Evolutionary conservation across 2,113 vertebrate species (phyloP), one percentile per base, ranked within the genome.

Genomic region (Hepsetus odoe): DNA sequence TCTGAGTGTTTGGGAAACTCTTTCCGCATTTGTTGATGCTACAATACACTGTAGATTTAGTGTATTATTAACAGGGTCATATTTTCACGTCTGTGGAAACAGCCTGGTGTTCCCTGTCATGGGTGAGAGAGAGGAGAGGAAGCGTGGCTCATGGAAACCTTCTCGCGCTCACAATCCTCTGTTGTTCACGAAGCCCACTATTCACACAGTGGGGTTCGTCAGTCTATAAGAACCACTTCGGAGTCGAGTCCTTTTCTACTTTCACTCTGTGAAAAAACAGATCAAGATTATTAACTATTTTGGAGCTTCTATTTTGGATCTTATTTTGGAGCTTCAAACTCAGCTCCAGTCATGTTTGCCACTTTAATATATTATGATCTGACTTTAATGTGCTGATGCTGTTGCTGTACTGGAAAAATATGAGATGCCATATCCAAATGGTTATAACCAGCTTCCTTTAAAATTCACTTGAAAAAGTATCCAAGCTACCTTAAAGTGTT

Each of bases 1-100:
- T 69, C 71, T 38, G 59, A 74, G 74, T 81, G 79, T 84, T 84
- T 81, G 74, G 79, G 79, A 80, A 80, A 84, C 69, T 76, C 73
- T 80, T 72, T 80, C 65, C 59, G 66, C 61, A 69, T 33, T 77
- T 81, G 82, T 74, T 80, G 82, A 74, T 70, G 76, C 78, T 81
- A 77, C 61, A 80, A 80, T 51, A 62, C 73, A 71, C 71, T 77
- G 69, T 73, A 74, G 61, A 65, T 76, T 80, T 49, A 61, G 13
- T 32, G 82, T 69, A 42, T 69, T 77, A 77, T 83, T 80, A 76
- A 76, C 22, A 40, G 67, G 62, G 78, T 83, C 61, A 10, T 51
- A 59, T 81, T 76, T 69, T 46, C 67, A 64, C 46, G 72, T 59
- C 56, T 70, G 44, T 69, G 78, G 69, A 83, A 83, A 83, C 74